These are phyloP conservation scores for Drosophila parabipectinata DNA, from an alignment of 1,140 invertebrate species.

Conservation along the genomic window DNA sequence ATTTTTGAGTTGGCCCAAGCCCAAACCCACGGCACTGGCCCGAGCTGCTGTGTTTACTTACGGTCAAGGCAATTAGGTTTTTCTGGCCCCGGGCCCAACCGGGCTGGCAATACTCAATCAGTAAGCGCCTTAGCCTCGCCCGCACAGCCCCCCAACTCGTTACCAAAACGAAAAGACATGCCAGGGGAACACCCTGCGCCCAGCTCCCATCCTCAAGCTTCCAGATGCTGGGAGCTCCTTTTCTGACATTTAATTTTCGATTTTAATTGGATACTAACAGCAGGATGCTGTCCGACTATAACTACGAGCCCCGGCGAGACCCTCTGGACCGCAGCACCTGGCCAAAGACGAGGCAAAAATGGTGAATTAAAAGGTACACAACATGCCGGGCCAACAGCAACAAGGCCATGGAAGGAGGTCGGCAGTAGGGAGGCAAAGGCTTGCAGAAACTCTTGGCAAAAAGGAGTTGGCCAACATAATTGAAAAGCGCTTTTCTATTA, in stretches of 20 bases:
- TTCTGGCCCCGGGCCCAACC: conserved; percentile 56
- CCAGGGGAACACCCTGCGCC: conserved; percentile 1
- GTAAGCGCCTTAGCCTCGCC: conserved; percentile 71
- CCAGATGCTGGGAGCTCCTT: conserved; percentile 30
- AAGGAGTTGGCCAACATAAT: conserved; percentile 80
- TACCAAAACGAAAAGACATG: conserved; percentile 7
- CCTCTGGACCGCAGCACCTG: conserved; percentile 44
- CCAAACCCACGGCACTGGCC: not conserved
- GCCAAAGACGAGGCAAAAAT: conserved; percentile 60
- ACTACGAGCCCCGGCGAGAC: conserved; percentile 15
- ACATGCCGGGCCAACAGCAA: conserved; percentile 49
- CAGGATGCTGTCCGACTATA: conserved; percentile 72
- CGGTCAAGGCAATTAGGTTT: conserved; percentile 82
- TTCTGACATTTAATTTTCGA: conserved; percentile 82
- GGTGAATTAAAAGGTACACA: conserved; percentile 80
- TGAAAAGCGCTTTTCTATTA: conserved; percentile 83
- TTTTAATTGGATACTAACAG: conserved; percentile 84
- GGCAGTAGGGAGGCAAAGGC: conserved; percentile 17
- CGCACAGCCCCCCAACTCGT: conserved; percentile 4
- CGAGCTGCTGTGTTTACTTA: conserved; percentile 63
- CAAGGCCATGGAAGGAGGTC: not conserved
- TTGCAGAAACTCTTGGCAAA: conserved; percentile 59
- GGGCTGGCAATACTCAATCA: conserved; percentile 73
- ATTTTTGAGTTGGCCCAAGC: conserved; percentile 58
- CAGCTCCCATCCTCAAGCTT: not conserved